Evolutionary conservation across 2,888 invertebrate species (phyloP), one percentile per base, ranked within the genome.

Genomic region (Achlya flavicornis): DNA sequence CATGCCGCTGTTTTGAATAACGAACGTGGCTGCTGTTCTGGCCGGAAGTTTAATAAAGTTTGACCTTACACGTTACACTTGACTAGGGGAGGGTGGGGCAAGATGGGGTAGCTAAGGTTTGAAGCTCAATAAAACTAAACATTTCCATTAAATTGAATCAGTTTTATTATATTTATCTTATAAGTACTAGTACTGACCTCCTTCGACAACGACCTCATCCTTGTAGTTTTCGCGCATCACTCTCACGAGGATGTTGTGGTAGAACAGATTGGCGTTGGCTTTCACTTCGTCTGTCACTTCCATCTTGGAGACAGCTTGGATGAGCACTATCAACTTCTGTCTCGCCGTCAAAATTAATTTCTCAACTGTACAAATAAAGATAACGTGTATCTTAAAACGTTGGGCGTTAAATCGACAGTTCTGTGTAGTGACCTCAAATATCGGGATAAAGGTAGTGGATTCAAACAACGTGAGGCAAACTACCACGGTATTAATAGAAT

Each of bases 221-320:
- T 88, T 90, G 73, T 87, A 93, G 66, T 85, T 90, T 59, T 93
- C 93, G 43, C 80, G 77, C 92, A 93, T 91, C 46, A 85, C 78
- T 35, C 90, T 76, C 14, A 89, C 88, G 8, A 93, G 76, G 46
- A 93, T 90, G 67, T 87, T 87, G 77, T 93, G 93, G 71, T 92
- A 93, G 81, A 93, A 93, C 1, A 80, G 64, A 58, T 88, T 85
- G 0, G 93, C 91, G 12, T 78, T 72, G 0, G 63, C 43, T 46
- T 79, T 84, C n/a, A 90, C 74, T 61, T 88, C 87, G 0, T 78
- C 75, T 0, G 88, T 88, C 12, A 91, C 83, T 1, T 92, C 92
- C 86, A 93, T 90, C 74, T 87, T 90, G 2, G 91, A 79, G 4
- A 90, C 81, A 0, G 91, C 92, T 64, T 84, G 83, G 6, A 91